Conservation (phyloP, 2,888 invertebrate species). For the Megalurothrips usitatus region DNA sequence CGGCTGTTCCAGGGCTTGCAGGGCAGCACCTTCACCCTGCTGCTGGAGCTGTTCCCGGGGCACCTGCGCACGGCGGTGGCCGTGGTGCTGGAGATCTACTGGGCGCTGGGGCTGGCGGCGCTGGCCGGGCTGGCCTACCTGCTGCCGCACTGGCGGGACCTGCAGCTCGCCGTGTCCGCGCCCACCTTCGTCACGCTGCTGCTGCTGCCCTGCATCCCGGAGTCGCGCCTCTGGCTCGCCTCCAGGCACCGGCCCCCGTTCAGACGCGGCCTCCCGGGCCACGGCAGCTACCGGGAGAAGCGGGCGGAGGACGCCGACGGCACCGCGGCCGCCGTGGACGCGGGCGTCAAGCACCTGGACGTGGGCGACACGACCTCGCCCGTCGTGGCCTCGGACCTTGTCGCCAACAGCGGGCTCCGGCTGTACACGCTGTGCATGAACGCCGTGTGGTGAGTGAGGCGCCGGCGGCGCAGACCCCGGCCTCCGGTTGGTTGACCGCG, state of each 20-base stretch:
- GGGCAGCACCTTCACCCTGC: slow-evolving; percentile 49
- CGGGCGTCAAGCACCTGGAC: background rate
- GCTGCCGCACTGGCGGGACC: slow-evolving; percentile 51
- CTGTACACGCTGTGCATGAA: slow-evolving; percentile 7
- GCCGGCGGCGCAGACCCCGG: no score
- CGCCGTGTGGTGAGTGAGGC: background rate
- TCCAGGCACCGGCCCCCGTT: slow-evolving; percentile 40
- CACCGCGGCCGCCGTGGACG: background rate
- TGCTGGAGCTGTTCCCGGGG: slow-evolving; percentile 50
- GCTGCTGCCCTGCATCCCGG: slow-evolving; percentile 39
- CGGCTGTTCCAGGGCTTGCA: slow-evolving; percentile 49
- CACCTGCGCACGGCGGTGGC: slow-evolving; percentile 49
- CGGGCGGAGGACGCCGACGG: background rate
- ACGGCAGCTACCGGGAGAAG: slow-evolving; percentile 18
- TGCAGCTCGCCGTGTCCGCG: slow-evolving; percentile 51
- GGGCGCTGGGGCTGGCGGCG: slow-evolving; percentile 49
- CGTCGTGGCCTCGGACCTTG: background rate
- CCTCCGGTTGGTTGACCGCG: no score
- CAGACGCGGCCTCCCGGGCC: background rate
- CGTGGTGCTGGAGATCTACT: slow-evolving; percentile 48
- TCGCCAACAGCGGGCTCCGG: background rate
- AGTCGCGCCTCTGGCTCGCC: slow-evolving; percentile 47
- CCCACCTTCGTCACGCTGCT: slow-evolving; percentile 49
- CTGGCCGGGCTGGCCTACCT: slow-evolving; percentile 48
- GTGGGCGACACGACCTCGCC: background rate